Base-by-base conservation (phyloP, 2,888 invertebrate genomes). In the Aphodius granarius region DNA sequence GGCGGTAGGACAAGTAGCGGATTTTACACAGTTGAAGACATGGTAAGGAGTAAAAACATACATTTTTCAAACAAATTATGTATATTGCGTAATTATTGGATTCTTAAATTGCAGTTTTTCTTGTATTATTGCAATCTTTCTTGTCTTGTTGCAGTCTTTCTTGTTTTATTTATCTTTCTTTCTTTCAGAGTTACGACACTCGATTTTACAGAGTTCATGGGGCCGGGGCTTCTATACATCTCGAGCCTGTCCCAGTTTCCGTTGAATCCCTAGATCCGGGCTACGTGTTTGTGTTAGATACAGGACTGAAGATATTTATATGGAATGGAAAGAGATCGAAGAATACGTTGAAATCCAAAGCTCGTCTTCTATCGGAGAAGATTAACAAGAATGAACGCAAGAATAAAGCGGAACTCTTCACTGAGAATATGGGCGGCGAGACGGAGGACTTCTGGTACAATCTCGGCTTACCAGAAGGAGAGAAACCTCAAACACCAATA, bases 331-430 rank as follows among this genome's bases (percentile, higher is more conserved):
- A 93, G 81, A 92, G 92, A 83, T 93, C 96, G 0, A 96, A 95
- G 85, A 97, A 96, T 83, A 97, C 96, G 0, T 88, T 97, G 0
- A 95, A 95, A 85, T 97, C 96, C 0, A 97, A 95, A 85, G 92
- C 94, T 0, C 90, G 97, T 73, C 89, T 99, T 15, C 93, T 99
- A 89, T 96, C 98, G 2, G 99, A 99, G 86, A 99, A 99, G 87
- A 96, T 99, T 76, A 99, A 98, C 87, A 99, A 99, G 88, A 97
- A 97, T 84, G 99, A 99, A 87, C 90, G 99, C 18, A 99, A 99
- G 86, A 97, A 96, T 85, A 95, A 95, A 85, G 94, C 97, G 0
- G 97, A 98, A 83, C 93, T 99, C 75, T 88, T 95, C 65, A 93
- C 95, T 0, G 94, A 97, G 85, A 89, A 90, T 63, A 95, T 96